Evolutionary conservation across 2,113 vertebrate species (phyloP).

Genomic region (Nibea albiflora): DNA sequence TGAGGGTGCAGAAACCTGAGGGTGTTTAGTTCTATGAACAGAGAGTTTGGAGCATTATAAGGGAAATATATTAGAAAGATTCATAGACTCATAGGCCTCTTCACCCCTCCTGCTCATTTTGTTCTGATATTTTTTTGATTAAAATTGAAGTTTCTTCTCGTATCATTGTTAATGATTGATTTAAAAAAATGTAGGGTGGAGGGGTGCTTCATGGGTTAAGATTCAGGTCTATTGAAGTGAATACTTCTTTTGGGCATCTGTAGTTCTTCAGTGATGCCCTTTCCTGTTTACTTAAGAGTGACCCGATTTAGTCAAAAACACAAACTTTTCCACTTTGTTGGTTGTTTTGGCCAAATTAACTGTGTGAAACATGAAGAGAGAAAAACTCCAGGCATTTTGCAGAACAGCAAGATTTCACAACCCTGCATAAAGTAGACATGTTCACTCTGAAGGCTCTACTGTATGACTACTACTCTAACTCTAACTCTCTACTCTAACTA

Average conservation of each 20-base stretch:
- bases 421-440: conserved; percentile 7
- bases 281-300: neutral
- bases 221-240: too few species aligned
- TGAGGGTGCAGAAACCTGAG: conserved; percentile 24
- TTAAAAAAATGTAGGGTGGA: too few species aligned
- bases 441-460: conserved; percentile 17
- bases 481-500: too few species aligned
- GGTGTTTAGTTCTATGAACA: conserved; percentile 15
- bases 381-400: neutral
- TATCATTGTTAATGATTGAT: too few species aligned
- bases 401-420: neutral
- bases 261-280: neutral
- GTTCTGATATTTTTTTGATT: too few species aligned
- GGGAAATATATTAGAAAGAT: conserved; percentile 24
- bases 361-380: too few species aligned
- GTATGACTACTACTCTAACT: too few species aligned
- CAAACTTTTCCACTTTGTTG: neutral
- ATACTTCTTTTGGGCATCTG: neutral
- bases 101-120: too few species aligned
- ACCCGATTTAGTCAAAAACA: neutral
- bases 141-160: too few species aligned
- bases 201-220: neutral
- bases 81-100: neutral
- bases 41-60: conserved; percentile 9
- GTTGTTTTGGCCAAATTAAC: neutral